Conservation (phyloP, 2,888 invertebrate genomes). For the Allacma fusca region DNA sequence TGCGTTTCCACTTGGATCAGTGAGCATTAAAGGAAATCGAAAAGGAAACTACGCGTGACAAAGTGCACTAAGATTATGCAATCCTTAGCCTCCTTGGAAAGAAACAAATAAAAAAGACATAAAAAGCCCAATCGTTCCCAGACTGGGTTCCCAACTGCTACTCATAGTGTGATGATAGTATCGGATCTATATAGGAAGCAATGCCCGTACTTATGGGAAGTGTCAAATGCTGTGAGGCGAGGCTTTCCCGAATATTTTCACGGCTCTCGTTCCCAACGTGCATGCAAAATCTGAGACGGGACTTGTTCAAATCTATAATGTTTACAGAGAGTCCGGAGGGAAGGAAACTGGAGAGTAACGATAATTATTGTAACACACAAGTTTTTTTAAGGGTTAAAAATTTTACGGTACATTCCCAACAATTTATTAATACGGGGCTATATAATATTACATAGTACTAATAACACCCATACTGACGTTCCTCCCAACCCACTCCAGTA, state of each 20-base stretch:
- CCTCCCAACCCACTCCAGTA: background rate
- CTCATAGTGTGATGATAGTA: too few relatives aligned
- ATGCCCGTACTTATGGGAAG: too few relatives aligned
- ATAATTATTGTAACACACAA: background rate
- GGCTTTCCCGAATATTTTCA: too few relatives aligned
- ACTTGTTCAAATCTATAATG: too few relatives aligned
- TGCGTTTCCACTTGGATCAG: constrained; percentile 16
- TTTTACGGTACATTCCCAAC: background rate
- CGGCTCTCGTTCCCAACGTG: too few relatives aligned
- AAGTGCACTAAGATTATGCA: background rate
- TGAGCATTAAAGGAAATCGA: constrained; percentile 12
- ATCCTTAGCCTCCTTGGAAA: background rate
- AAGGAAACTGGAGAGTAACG: constrained; percentile 7
- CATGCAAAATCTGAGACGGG: too few relatives aligned
- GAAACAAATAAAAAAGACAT: constrained; percentile 2
- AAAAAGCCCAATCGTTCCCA: constrained; percentile 5
- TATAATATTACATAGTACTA: too few relatives aligned
- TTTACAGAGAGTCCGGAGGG: background rate
- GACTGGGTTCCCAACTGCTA: too few relatives aligned
- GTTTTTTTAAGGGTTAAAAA: background rate
- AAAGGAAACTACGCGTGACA: constrained; percentile 16
- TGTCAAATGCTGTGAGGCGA: too few relatives aligned
- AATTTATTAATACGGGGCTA: background rate
- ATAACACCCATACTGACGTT: background rate
- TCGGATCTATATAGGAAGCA: too few relatives aligned